Conservation (phyloP, 2,113 vertebrate genomes). For the Phycodurus eques region DNA sequence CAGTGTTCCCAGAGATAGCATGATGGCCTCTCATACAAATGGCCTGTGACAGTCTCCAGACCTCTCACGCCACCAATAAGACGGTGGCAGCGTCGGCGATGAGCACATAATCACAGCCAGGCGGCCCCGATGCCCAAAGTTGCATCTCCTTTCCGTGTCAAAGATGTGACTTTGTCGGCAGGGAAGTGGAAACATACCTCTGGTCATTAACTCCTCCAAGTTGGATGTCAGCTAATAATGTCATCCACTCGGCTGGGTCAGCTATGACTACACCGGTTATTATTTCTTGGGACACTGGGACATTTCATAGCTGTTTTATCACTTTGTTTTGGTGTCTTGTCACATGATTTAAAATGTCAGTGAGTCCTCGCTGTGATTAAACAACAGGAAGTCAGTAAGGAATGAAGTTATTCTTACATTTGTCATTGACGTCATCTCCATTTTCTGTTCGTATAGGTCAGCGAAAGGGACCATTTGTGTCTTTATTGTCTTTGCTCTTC, state of each 20-base stretch:
- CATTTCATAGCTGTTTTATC: constrained; percentile 6
- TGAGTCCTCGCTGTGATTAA: constrained; percentile 5
- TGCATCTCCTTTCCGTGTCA: constrained; percentile 5
- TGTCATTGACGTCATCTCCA: constrained; percentile 14
- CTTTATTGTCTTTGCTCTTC: constrained; percentile 36
- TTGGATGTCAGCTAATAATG: constrained; percentile 1
- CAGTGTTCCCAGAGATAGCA: background rate
- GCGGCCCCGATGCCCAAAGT: background rate
- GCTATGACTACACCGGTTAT: background rate
- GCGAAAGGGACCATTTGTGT: constrained; percentile 13
- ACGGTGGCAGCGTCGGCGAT: background rate
- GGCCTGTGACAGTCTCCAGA: background rate
- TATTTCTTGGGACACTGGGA: background rate
- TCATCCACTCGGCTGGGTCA: background rate
- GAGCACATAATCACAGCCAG: background rate
- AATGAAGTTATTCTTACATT: background rate
- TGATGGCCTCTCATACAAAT: background rate
- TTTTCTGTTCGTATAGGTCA: constrained; percentile 18
- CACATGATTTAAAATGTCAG: constrained; percentile 10
- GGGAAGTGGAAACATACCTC: background rate
- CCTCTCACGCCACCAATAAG: background rate
- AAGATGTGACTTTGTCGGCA: background rate
- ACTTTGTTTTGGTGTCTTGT: constrained; percentile 8
- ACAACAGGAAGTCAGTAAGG: constrained; percentile 2
- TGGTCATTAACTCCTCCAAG: background rate